Base-by-base conservation (phyloP, 2,113 vertebrate species). In the Copsychus sechellarum region DNA sequence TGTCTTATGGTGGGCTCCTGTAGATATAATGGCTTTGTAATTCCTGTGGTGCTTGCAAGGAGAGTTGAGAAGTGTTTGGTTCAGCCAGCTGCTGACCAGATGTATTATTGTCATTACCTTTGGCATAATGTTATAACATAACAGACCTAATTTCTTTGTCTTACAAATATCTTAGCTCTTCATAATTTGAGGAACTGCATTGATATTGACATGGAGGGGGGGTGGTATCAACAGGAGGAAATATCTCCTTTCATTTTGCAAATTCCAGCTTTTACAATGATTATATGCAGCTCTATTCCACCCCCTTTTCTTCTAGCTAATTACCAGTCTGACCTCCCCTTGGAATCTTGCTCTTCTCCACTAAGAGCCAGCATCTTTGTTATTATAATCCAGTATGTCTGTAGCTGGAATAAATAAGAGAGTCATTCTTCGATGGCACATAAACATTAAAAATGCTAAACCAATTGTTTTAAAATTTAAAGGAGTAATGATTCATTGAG, bases 381-480 rank as follows among this genome's bases (percentile, higher is more conserved):
- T 86, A 51, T 66, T 74, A 60, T 40, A 62, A 81, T 76, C 58
- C 61, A 43, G 60, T 48, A 56, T 56, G 36, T 65, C 48, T 61
- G 17, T 43, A 67, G 40, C 54, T 87, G 73, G 89, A 94, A 97
- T 80, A 94, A 96, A 87, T 84, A 82, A 83, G 8, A 61, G 14
- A 72, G 26, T 83, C 56, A 81, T 91, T 95, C 69, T 84, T 54
- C 0, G 5, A 81, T 90, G 69, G 23, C 29, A 90, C 31, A 87
- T 36, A 76, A 95, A 88, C 25, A 70, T 78, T 90, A 69, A 81
- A 95, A 91, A 88, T 38, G n/a, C 58, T 88, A 95, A 95, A 96
- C 57, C 64, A 94, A 95, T 93, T 87, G 26, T 79, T 97, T 96
- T 94, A 89, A 96, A 94, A 80, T 93, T 93, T 96, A 88, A 93